Percentiles rank a stretch among this genome's conserved stretches.
phyloP scores from a whole-genome alignment of 2,113 vertebrate species.

The Pandion haliaetus region DNA sequence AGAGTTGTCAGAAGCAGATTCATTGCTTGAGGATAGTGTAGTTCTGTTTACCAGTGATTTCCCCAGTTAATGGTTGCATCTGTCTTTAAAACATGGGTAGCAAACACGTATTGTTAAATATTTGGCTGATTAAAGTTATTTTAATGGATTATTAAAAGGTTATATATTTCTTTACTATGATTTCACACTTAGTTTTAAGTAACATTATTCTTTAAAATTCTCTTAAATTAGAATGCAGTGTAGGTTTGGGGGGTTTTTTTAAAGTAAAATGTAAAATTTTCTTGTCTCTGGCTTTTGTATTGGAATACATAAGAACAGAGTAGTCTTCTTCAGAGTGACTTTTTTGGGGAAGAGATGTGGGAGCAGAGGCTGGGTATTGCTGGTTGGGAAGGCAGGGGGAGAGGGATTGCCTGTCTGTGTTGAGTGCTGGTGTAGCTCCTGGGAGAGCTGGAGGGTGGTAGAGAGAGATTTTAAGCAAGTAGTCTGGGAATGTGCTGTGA shows the following conservation, averaged over 20 bases:
- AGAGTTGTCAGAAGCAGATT: neutral
- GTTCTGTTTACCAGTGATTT: neutral
- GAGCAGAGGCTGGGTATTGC: neutral
- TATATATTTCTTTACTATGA: neutral
- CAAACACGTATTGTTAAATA: neutral
- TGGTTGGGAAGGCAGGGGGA: neutral
- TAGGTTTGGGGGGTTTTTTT: neutral
- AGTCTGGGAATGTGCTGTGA: neutral
- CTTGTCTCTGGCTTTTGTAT: neutral
- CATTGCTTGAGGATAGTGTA: neutral
- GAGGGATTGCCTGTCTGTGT: neutral
- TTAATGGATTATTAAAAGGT: neutral
- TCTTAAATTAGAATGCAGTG: neutral
- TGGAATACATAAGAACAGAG: neutral
- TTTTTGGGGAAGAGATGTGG: neutral
- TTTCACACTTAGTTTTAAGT: neutral
- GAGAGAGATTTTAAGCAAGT: neutral
- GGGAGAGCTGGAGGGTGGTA: neutral
- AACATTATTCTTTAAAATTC: neutral
- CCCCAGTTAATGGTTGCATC: neutral
- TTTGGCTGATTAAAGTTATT: neutral
- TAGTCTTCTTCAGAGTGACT: neutral
- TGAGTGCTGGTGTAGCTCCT: neutral
- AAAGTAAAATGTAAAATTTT: neutral
- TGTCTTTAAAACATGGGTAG: neutral